Evolutionary conservation across 2,888 invertebrate genomes (phyloP).

Genomic region (Megalurothrips usitatus): DNA sequence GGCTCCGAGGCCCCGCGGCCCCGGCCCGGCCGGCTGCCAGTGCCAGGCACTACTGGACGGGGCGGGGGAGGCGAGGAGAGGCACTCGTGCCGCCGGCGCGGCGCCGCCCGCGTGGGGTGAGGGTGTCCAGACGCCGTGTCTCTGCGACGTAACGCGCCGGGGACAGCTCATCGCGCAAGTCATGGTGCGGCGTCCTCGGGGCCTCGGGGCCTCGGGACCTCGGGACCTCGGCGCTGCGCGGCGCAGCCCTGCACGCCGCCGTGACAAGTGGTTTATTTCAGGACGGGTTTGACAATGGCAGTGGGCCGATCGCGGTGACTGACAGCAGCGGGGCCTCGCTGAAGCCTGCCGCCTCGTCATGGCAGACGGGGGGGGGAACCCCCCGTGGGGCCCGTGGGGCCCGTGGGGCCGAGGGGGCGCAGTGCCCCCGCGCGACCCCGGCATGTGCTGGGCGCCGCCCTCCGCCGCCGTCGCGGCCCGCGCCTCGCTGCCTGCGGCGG

Average conservation of each 20-base stretch:
- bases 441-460: constrained; percentile 7
- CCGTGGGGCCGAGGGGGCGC: neutral
- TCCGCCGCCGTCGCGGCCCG: neutral
- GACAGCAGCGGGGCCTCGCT: neutral
- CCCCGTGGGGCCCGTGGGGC: neutral
- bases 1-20: too few species aligned
- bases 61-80: neutral
- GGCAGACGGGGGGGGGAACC: neutral
- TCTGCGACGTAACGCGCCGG: neutral
- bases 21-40: neutral
- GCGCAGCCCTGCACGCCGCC: neutral
- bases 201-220: too few species aligned
- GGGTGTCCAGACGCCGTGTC: neutral
- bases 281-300: constrained; percentile 13
- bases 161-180: too few species aligned
- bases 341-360: neutral
- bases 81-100: too few species aligned
- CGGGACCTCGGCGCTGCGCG: too few species aligned
- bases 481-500: neutral
- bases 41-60: neutral
- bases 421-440: neutral
- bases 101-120: neutral
- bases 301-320: neutral
- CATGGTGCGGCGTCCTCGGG: too few species aligned
- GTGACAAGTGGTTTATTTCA: neutral